Evolutionary conservation across 2,797 vertebrate species (phyloP), one percentile per base, ranked within the genome.

Genomic region (Mallotus villosus): DNA sequence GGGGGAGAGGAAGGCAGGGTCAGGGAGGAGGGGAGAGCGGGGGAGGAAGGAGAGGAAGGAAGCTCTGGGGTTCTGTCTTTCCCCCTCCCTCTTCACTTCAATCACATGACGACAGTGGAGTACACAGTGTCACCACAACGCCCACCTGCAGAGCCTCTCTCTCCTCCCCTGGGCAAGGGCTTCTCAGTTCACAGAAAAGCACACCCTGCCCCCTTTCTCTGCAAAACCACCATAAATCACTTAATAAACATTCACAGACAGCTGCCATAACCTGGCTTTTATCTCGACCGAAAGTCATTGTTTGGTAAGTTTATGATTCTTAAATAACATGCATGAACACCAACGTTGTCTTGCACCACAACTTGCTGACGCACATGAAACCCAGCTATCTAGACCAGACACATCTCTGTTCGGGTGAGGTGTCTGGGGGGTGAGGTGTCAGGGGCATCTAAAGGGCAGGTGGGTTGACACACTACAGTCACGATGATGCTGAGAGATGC

Each of bases 181-280:
- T 17, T 17, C 24, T 19, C 41, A 19, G 21, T 16, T 66, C 64
- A 37, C 19, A 12, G 34, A 64, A 41, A 19, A 64, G 81, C 77
- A 34, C 32, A 34, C 58, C 73, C 25, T 37, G 34, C n/a, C 63
- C 68, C 68, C 41, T 0, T 41, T 32, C 27, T 62, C 58, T 66
- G 27, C 22, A 75, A 81, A 82, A 73, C 24, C 71, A 53, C 22
- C 24, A 41, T 67, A 49, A 72, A 72, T 66, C 63, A 76, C 68
- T 74, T 78, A 76, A n/a, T 17, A 8, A 12, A 14, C 41, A 14
- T 14, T 19, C 19, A 63, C 53, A 53, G 57, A 29, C 14, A 19
- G 62, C 34, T 46, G 5, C 21, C 32, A 64, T 74, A 74, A 57
- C 25, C 67, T 74, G 64, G 12, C 57, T 19, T 53, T 34, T 72